Percentiles rank a stretch among this genome's conserved stretches.
phyloP scores from a whole-genome alignment of 2,888 invertebrate genomes.

The Caradrina clavipalpis region DNA sequence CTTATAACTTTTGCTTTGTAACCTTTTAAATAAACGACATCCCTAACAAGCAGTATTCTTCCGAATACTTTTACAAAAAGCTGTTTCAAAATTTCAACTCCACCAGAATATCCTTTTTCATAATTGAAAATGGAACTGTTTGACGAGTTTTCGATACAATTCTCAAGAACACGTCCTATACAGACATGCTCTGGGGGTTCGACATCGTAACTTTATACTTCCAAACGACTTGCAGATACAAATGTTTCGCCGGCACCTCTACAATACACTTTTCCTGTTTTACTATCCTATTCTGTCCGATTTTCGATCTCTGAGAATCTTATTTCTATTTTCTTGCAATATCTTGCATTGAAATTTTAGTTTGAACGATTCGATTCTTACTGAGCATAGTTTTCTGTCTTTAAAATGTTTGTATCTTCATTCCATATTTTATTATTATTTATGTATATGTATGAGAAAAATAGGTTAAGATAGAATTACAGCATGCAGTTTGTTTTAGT shows the following conservation, averaged over 20 bases:
- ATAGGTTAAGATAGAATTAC: too few relatives aligned
- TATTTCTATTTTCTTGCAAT: conserved; percentile 65
- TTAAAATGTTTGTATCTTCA: too few relatives aligned
- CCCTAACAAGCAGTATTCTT: not conserved
- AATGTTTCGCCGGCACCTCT: conserved; percentile 58
- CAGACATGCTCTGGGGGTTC: conserved; percentile 61
- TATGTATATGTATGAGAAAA: too few relatives aligned
- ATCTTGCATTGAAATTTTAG: conserved; percentile 61
- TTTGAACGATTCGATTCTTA: conserved; percentile 29
- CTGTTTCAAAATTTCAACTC: conserved; percentile 25
- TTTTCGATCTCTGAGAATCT: conserved; percentile 61
- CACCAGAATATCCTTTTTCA: conserved; percentile 37
- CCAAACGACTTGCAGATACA: conserved; percentile 61
- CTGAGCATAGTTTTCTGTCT: too few relatives aligned
- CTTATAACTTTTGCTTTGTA: too few relatives aligned
- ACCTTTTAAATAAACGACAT: not conserved
- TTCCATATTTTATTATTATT: too few relatives aligned
- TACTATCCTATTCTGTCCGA: conserved; percentile 63
- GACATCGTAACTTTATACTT: conserved; percentile 62
- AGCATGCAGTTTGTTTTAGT: too few relatives aligned
- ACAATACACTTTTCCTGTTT: conserved; percentile 68
- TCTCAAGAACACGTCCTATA: conserved; percentile 49
- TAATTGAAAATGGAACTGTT: conserved; percentile 58
- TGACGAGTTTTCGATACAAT: conserved; percentile 59
- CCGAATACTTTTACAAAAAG: not conserved